Conservation (phyloP, 2,888 invertebrate genomes). For the Drosophila pegasa region DNA sequence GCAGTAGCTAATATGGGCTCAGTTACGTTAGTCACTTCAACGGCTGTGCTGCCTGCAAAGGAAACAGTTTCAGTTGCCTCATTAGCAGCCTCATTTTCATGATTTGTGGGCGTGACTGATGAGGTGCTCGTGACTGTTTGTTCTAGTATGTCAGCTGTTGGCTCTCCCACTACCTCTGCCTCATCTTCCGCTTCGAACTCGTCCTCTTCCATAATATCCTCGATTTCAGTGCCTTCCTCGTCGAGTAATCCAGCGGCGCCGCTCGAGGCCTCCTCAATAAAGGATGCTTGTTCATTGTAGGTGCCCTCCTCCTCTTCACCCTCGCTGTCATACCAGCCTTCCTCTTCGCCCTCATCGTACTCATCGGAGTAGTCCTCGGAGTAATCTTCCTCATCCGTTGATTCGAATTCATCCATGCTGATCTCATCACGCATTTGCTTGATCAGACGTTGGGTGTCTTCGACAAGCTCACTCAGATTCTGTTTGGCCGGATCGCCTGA, state of each 20-base stretch:
- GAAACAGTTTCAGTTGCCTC: conserved; percentile 46
- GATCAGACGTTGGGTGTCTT: conserved; percentile 87
- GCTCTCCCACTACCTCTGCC: conserved; percentile 8
- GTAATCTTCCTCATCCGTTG: conserved; percentile 83
- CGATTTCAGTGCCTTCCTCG: conserved; percentile 66
- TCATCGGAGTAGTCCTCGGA: conserved; percentile 86
- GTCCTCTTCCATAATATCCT: conserved; percentile 64
- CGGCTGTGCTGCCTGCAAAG: conserved; percentile 43
- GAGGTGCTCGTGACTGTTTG: conserved; percentile 52
- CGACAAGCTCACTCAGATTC: conserved; percentile 86
- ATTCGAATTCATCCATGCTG: conserved; percentile 86
- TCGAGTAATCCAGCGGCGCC: conserved; percentile 47
- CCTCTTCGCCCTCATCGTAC: conserved; percentile 83
- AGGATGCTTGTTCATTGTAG: conserved; percentile 76
- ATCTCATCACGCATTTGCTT: conserved; percentile 89
- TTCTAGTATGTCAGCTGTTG: conserved; percentile 16
- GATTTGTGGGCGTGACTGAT: conserved; percentile 61
- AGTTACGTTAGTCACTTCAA: not conserved
- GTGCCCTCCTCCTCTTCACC: conserved; percentile 78
- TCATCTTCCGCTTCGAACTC: conserved; percentile 48
- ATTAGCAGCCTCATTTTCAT: conserved; percentile 28
- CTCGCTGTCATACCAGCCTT: conserved; percentile 76
- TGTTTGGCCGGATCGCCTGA: conserved; percentile 83
- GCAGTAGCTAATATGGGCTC: not conserved
- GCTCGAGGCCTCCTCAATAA: conserved; percentile 76